Conservation (phyloP, 2,888 invertebrate species). For the Pammene fasciana region DNA sequence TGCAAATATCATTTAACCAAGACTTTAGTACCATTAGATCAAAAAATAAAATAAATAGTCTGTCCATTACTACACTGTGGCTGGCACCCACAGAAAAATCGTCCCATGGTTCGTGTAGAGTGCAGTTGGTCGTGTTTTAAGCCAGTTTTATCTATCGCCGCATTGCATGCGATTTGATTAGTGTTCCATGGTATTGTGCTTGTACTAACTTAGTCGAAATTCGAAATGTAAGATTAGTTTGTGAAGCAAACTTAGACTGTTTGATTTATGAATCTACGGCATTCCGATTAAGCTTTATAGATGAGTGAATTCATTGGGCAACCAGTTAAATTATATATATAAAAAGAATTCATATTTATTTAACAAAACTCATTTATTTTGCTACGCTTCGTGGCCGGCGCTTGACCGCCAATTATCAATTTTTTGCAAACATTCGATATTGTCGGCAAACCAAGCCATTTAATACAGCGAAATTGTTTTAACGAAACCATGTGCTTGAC, state of each 20-base stretch:
- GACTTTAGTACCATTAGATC: too few relatives aligned
- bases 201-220: neutral
- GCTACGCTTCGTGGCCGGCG: neutral
- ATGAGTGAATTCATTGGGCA: too few relatives aligned
- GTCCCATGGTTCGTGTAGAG: constrained; percentile 4
- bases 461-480: constrained; percentile 32
- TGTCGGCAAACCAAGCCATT: constrained; percentile 27
- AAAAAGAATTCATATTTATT: neutral
- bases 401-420: constrained; percentile 21
- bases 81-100: constrained; percentile 11
- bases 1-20: too few relatives aligned
- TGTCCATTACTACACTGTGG: neutral
- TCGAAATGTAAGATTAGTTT: too few relatives aligned
- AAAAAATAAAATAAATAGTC: neutral
- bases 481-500: constrained; percentile 31
- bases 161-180: constrained; percentile 22
- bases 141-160: constrained; percentile 15
- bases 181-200: neutral
- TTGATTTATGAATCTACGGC: too few relatives aligned
- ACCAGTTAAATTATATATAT: too few relatives aligned
- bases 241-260: too few relatives aligned
- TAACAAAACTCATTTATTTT: constrained; percentile 14
- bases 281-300: too few relatives aligned
- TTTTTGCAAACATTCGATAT: constrained; percentile 31
- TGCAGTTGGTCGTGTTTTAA: neutral